These are phyloP conservation scores for Leucoptera coffeella DNA, from an alignment of 2,888 invertebrate species.

Conservation along the genomic window DNA sequence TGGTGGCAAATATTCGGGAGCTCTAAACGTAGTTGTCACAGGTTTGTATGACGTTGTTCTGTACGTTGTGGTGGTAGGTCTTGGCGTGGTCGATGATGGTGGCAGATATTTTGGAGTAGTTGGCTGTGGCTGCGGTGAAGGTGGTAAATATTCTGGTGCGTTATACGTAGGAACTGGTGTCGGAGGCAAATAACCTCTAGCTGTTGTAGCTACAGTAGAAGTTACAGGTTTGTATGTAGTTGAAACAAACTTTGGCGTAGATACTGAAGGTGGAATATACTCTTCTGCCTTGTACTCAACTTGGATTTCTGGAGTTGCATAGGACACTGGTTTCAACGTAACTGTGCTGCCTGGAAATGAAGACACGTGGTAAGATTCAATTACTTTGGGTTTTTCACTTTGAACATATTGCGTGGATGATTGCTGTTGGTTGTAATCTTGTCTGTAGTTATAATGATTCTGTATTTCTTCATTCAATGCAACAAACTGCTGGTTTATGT, in stretches of 20 bases:
- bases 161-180: constrained; percentile 2
- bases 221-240: constrained; percentile 9
- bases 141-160: constrained; percentile 4
- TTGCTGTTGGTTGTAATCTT: constrained; percentile 14
- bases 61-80: constrained; percentile 14
- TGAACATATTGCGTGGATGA: constrained; percentile 7
- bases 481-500: constrained; percentile 17
- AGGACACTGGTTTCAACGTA: constrained; percentile 15
- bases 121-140: constrained; percentile 1
- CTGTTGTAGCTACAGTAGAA: constrained; percentile 20
- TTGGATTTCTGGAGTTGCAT: constrained; percentile 33
- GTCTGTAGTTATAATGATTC: constrained; percentile 17
- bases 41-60: constrained; percentile 13
- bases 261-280: constrained; percentile 32
- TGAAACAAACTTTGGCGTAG: constrained; percentile 1
- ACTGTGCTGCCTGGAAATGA: constrained; percentile 17
- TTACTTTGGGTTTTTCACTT: constrained; percentile 15
- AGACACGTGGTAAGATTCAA: constrained; percentile 25
- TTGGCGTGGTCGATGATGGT: constrained; percentile 10
- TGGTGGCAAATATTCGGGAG: constrained; percentile 33
- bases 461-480: constrained; percentile 11
- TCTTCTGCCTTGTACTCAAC: constrained; percentile 30
- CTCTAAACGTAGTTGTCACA: constrained; percentile 15
- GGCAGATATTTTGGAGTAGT: constrained; percentile 11
- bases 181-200: constrained; percentile 4